Conservation (phyloP, 1,140 invertebrate species). For the Hylyphantes graminicola region DNA sequence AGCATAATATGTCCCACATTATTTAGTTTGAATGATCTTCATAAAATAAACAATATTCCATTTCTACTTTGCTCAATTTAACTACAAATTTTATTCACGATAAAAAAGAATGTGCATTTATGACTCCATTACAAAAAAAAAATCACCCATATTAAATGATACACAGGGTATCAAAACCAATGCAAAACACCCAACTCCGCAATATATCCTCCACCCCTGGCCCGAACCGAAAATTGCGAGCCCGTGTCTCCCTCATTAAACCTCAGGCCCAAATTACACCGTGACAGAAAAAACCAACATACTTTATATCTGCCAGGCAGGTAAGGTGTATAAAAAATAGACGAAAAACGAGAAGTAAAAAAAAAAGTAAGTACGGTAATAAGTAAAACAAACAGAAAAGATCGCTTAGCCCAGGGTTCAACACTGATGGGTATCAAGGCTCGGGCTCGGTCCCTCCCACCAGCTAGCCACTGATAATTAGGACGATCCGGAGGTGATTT, state of each 20-base stretch:
- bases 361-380: conserved; percentile 12
- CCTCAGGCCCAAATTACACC: conserved; percentile 48
- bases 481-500: conserved; percentile 57
- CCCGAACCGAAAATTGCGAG: conserved; percentile 25
- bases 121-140: too few relatives aligned
- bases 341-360: conserved; percentile 14
- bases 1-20: too few relatives aligned
- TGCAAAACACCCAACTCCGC: neutral
- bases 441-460: conserved; percentile 47
- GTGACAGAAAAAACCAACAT: conserved; percentile 47
- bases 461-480: conserved; percentile 56
- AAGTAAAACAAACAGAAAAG: conserved; percentile 59
- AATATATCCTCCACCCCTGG: conserved; percentile 7
- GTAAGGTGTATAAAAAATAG: neutral
- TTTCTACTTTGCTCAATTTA: neutral
- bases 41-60: too few relatives aligned
- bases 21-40: too few relatives aligned
- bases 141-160: too few relatives aligned
- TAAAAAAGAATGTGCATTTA: neutral
- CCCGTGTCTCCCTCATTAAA: conserved; percentile 58
- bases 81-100: neutral
- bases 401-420: conserved; percentile 58
- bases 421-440: conserved; percentile 50
- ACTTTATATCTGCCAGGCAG: conserved; percentile 44
- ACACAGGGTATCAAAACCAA: neutral